Conservation (phyloP, 2,888 invertebrate genomes). For the Temnothorax ravouxi region DNA sequence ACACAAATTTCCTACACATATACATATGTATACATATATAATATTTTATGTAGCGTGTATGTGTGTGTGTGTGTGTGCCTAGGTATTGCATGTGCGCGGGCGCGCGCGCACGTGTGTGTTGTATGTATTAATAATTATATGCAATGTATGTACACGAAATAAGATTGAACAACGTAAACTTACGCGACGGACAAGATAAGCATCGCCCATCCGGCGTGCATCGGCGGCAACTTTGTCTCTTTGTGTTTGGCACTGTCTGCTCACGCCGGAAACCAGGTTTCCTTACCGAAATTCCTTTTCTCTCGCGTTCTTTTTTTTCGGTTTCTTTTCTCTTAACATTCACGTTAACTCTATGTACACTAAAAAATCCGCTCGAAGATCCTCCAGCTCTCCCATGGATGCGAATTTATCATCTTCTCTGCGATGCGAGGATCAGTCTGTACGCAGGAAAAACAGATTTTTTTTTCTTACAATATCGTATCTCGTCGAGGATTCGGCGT, state of each 20-base stretch:
- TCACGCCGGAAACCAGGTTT: conserved; percentile 37
- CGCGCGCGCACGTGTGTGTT: conserved; percentile 33
- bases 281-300: conserved; percentile 13
- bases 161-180: conserved; percentile 67
- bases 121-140: conserved; percentile 19
- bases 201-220: conserved; percentile 52
- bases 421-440: conserved; percentile 67
- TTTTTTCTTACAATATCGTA: background rate
- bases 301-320: background rate
- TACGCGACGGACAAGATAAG: conserved; percentile 69
- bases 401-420: conserved; percentile 55
- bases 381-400: conserved; percentile 54
- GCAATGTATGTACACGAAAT: conserved; percentile 51
- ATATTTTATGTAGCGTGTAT: conserved; percentile 43
- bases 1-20: conserved; percentile 48
- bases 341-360: conserved; percentile 60
- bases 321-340: background rate
- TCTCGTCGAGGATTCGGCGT: background rate
- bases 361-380: conserved; percentile 50
- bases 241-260: conserved; percentile 68
- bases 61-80: conserved; percentile 21
- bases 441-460: background rate
- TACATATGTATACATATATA: conserved; percentile 53
- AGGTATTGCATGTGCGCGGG: conserved; percentile 13
- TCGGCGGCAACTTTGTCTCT: conserved; percentile 58